Base-by-base conservation (phyloP, 2,888 invertebrate genomes). In the Lasioglossum figueresi region DNA sequence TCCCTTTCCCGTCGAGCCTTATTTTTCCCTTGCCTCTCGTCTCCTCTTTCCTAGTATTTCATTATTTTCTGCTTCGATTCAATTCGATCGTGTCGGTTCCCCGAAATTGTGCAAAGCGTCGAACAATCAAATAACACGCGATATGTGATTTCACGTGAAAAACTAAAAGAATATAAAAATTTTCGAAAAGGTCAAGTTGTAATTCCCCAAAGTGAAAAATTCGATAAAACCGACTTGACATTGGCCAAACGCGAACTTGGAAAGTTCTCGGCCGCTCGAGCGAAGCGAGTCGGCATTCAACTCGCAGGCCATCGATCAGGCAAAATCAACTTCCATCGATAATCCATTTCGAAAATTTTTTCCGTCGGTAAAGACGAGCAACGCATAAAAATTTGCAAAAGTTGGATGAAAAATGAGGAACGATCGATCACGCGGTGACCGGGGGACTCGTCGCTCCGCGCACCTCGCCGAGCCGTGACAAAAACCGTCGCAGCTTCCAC, bases 261-360 rank as follows among this genome's bases (percentile, higher is more conserved):
- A 66, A 34, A 34, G 6, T 31, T 6, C 31, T 6, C 19, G 23
- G 4, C 40, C 63, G 43, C 10, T 63, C 37, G 14, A 14, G 6
- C 66, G 2, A 4, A 23, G 52, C 52, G 52, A 8, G 52, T 23
- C 23, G 5, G 27, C 48, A 27, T 74, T 56, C 56, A n/a, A 40
- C 4, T 16, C 68, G 34, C 31, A 34, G 63, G 19, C 10, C 68
- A 68, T 68, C 68, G 68, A 68, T 68, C 68, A 68, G 23, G 23
- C 37, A 10, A 37, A 37, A 68, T 37, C 68, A 59, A 43, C 75
- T 40, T 43, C 23, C 45, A 4, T 63, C 76, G 76, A 76, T 76
- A 76, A 66, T 66, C 45, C 66, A 66, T 76, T 76, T 66, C 19
- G 63, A 48, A 45, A 76, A 76, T 66, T 66, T 63, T 76, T 23